Evolutionary conservation across 2,113 vertebrate species (phyloP), one percentile per base, ranked within the genome.

Genomic region (Nycticryphes semicollaris): DNA sequence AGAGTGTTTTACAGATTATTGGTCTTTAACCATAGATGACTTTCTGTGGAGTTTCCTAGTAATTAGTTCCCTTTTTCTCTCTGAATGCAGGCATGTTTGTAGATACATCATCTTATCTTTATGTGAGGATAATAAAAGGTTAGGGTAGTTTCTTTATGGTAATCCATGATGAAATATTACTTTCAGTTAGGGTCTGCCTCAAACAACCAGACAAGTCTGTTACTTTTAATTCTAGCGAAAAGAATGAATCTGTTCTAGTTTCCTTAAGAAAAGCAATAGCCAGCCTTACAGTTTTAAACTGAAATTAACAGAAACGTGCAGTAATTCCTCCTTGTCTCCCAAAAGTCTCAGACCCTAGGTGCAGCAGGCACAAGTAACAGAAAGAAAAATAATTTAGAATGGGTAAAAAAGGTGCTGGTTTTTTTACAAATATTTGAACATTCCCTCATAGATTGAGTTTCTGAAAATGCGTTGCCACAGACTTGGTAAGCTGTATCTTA

Each of bases 381-480:
- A 43, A 35, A 73, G 23, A 50, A 86, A 86, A 80, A 50, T n/a
- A 62, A 25, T 57, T 66, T 54, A 10, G 10, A 73, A 76, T 50
- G 3, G 17, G 12, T 62, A 15, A 84, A 63, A 85, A 75, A 79
- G 6, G 35, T 14, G 12, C 13, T 56, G 7, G 24, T 57, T 0
- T 76, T 88, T 83, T 48, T 8, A 18, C 41, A 68, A 25, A 48
- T 4, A 37, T 53, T 85, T 85, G 39, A 74, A 69, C 53, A 82
- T 27, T 56, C n/a, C 69, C 10, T 66, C 3, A 31, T 39, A 90
- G 45, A 85, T 69, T 72, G 48, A 56, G 17, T 43, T 91, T 87
- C 59, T 78, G 89, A 59, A 93, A 94, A 84, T 79, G n/a, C 25
- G 80, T 41, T 72, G 56, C 48, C 31, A 74, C 21, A 72, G 70